A percentile compares a stretch with the other conserved stretches of the same genome.
phyloP scores from a whole-genome alignment of 2,113 vertebrate genomes.

The Ailuropoda melanoleuca region DNA sequence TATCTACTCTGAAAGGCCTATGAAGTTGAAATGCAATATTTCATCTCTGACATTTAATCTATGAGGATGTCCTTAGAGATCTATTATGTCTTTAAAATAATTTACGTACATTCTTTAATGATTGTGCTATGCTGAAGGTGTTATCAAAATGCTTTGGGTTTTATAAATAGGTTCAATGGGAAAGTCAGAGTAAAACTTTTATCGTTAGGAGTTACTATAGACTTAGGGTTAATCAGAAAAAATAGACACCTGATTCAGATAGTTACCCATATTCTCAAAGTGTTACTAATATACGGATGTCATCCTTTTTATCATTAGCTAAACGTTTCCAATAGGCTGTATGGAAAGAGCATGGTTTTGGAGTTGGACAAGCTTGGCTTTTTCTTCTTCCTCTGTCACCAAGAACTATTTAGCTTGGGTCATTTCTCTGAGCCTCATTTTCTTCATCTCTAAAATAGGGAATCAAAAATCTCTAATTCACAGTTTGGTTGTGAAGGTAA shows the following conservation, averaged over 20 bases:
- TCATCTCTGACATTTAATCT: constrained; percentile 86
- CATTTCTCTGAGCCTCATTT: neutral
- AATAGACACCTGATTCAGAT: neutral
- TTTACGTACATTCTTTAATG: constrained; percentile 15
- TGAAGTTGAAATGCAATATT: constrained; percentile 82
- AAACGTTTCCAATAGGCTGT: neutral
- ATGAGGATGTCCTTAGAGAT: constrained; percentile 82
- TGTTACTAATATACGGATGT: neutral
- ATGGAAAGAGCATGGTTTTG: neutral
- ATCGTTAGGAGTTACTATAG: neutral
- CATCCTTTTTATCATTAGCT: neutral
- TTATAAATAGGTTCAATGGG: neutral
- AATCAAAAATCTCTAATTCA: neutral
- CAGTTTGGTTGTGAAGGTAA: neutral
- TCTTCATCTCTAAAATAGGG: neutral
- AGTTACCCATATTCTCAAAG: neutral
- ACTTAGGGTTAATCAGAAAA: neutral
- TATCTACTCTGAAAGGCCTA: constrained; percentile 71
- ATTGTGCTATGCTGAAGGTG: neutral
- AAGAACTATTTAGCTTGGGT: no score
- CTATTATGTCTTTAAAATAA: constrained; percentile 83
- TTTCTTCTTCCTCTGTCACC: neutral
- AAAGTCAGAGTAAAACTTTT: neutral
- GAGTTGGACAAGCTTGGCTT: neutral
- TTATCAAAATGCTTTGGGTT: constrained; percentile 24